These are phyloP conservation scores for Cydia fagiglandana DNA, from an alignment of 1,140 invertebrate genomes.

Conservation along the genomic window DNA sequence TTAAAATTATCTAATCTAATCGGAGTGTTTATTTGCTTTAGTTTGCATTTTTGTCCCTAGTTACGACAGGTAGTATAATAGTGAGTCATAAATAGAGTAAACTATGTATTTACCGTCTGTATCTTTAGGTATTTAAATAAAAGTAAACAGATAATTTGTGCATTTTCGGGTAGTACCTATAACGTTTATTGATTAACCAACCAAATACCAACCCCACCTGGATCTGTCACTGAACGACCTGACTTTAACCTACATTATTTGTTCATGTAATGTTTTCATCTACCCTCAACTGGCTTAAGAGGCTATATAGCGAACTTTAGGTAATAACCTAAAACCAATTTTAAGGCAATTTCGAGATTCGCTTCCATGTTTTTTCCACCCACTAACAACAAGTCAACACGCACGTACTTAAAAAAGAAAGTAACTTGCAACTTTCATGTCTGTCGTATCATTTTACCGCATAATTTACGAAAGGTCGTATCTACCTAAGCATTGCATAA, in stretches of 20 bases:
- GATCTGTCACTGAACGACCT: no score
- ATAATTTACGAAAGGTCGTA: background rate
- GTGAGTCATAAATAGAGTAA: no score
- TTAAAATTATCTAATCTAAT: conserved; percentile 5
- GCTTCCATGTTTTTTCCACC: background rate
- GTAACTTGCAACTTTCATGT: conserved; percentile 9
- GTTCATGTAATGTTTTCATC: no score
- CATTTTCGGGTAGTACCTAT: no score
- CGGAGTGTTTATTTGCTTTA: conserved; percentile 5
- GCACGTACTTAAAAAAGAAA: conserved; percentile 20
- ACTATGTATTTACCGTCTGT: no score
- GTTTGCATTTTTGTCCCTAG: background rate
- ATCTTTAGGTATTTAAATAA: no score
- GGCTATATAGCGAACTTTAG: no score
- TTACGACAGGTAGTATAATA: background rate
- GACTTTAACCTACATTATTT: no score
- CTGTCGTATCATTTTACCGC: background rate
- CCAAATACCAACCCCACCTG: no score
- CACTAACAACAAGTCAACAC: conserved; percentile 1
- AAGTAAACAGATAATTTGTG: no score
- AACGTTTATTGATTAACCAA: no score
- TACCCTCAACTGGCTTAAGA: no score
- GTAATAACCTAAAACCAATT: background rate
- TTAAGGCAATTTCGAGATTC: background rate
- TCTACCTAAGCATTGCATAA: background rate